Evolutionary conservation across 2,113 vertebrate species (phyloP).

Genomic region (Eulemur rufifrons): DNA sequence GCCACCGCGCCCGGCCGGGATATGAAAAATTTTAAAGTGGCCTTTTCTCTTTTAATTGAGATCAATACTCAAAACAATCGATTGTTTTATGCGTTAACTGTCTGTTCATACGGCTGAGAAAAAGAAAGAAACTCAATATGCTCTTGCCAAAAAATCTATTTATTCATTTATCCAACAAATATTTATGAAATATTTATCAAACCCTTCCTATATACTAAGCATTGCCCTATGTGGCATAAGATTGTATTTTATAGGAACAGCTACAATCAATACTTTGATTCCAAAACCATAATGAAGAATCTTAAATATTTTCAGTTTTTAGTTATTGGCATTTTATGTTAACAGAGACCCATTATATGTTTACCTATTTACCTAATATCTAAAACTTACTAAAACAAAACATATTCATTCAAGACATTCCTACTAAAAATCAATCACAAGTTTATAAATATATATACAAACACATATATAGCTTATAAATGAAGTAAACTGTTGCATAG

Average conservation of each 20-base stretch:
- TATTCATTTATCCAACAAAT: not conserved
- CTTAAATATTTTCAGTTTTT: not conserved
- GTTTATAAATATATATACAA: not conserved
- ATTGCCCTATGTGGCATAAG: not conserved
- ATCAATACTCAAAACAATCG: not conserved
- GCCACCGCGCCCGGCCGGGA: no score
- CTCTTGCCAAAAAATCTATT: not conserved
- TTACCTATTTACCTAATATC: not conserved
- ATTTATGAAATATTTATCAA: constrained; percentile 43
- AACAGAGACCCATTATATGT: not conserved
- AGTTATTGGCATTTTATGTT: not conserved
- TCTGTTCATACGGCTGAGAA: not conserved
- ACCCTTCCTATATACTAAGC: not conserved
- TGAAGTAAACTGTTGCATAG: not conserved
- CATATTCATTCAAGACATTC: not conserved
- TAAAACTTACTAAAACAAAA: constrained; percentile 4
- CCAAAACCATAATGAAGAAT: constrained; percentile 1
- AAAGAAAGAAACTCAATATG: not conserved
- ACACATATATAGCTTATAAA: not conserved
- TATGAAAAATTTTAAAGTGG: constrained; percentile 23
- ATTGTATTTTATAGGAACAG: not conserved
- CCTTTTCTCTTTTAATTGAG: constrained; percentile 27
- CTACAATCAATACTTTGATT: not conserved
- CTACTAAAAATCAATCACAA: not conserved
- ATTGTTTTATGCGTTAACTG: constrained; percentile 16